A percentile compares a stretch with the other conserved stretches of the same genome.
Conservation (phyloP, 2,888 invertebrate genomes). For the Orthosia cruda region DNA sequence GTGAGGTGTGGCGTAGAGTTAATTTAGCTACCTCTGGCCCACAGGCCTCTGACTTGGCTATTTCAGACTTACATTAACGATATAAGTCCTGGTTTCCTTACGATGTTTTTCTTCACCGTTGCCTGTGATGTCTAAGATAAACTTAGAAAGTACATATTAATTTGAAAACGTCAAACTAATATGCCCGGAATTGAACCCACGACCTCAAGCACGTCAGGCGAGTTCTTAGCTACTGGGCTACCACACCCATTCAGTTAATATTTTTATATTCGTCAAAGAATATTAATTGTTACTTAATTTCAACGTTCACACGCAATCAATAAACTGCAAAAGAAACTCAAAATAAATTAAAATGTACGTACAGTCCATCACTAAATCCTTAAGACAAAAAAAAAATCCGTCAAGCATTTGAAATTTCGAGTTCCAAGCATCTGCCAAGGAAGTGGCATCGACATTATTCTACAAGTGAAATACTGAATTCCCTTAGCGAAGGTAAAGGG, state of each 20-base stretch:
- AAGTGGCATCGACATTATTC: constrained; percentile 61
- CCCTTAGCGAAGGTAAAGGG: constrained; percentile 72
- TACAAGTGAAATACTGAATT: constrained; percentile 75
- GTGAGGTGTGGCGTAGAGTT: no score
- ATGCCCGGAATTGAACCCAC: no score
- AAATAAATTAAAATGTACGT: constrained; percentile 37
- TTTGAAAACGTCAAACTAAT: no score
- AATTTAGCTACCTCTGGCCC: no score
- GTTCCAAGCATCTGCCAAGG: constrained; percentile 32
- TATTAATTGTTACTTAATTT: constrained; percentile 25
- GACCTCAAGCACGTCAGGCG: no score
- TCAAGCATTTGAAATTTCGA: constrained; percentile 34
- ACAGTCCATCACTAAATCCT: constrained; percentile 10
- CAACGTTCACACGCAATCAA: constrained; percentile 12
- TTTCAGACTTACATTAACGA: no score
- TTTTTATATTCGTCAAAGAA: constrained; percentile 13
- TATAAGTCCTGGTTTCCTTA: no score
- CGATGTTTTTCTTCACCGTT: no score
- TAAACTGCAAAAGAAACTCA: constrained; percentile 10
- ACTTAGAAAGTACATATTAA: no score
- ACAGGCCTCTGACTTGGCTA: no score
- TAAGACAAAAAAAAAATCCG: constrained; percentile 1
- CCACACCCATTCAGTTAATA: constrained; percentile 7
- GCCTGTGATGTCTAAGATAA: no score
- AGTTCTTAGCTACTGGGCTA: no score